Base-by-base conservation (phyloP, 2,113 vertebrate species). In the Sander lucioperca region DNA sequence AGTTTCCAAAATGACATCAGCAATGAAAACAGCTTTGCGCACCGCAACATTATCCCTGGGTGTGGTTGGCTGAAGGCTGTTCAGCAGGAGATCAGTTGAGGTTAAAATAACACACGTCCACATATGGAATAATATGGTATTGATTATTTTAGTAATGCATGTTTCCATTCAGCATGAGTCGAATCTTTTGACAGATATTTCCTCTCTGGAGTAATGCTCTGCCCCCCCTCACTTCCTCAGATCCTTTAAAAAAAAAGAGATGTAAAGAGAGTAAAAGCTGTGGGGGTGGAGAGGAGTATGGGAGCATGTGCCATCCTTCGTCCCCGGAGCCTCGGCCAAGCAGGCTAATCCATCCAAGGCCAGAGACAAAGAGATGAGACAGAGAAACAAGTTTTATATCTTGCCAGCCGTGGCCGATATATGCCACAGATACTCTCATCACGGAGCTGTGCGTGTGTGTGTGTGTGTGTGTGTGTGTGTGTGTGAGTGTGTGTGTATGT, bases 1-100 rank as follows among this genome's bases (percentile, higher is more conserved):
- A 71, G 65, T 76, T 86, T 88, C 9, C 56, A 62, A 86, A 84
- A 77, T 91, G 89, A 89, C 89, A 85, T 90, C 86, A 88, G 83
- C 91, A 86, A 63, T 79, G 83, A 85, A 91, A 90, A 86, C 77
- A 79, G 45, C 64, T 84, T 71, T 56, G 25, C 79, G 84, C 75
- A 25, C 72, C 69, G 82, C 21, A 15, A 74, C 65, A 80, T 74
- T 79, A 91, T 74, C 82, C 53, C 57, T 53, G 83, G 85, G 86
- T 77, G 89, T 64, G 91, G 88, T 72, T 12, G 68, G 70, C 66
- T 65, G 76, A 23, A 27, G 61, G 47, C 75, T 3, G 36, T 65
- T 66, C 39, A 48, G 61, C 10, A 18, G 2, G 77, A 80, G 82
- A 83, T 88, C 86, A 83, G 50, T 10, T 51, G 33, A 90, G 86